Conservation (phyloP, 2,113 vertebrate genomes). For the Siphamia tubifer region DNA sequence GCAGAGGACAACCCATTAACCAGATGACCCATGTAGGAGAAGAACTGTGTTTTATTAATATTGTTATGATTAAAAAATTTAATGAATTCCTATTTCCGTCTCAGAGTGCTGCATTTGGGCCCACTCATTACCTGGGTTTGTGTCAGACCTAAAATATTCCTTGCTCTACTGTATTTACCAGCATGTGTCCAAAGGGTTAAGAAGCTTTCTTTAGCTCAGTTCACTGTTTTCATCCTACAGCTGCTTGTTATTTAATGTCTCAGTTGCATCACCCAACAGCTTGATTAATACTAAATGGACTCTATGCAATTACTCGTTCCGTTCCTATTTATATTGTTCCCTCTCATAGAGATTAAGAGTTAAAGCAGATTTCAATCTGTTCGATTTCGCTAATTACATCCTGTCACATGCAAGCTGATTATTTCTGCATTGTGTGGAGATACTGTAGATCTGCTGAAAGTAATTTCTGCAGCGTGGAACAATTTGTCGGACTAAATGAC, state of each 20-base stretch:
- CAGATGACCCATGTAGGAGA: no score
- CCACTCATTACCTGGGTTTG: no score
- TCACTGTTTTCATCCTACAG: neutral
- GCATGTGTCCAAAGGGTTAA: no score
- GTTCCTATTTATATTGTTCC: constrained; percentile 39
- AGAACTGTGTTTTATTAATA: no score
- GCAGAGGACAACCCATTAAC: no score
- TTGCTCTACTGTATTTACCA: no score
- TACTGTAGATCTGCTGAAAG: neutral
- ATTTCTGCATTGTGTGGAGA: constrained; percentile 18
- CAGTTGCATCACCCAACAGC: constrained; percentile 4
- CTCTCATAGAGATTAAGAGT: constrained; percentile 44
- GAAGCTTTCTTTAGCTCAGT: no score
- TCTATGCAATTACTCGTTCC: constrained; percentile 12
- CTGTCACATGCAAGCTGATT: constrained; percentile 45
- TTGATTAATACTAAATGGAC: constrained; percentile 48
- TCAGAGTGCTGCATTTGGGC: no score
- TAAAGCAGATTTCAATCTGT: constrained; percentile 57
- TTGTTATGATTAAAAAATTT: no score
- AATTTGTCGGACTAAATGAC: constrained; percentile 21
- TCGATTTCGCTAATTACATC: constrained; percentile 40
- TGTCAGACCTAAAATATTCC: no score
- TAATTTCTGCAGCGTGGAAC: constrained; percentile 9
- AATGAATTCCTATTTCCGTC: no score
- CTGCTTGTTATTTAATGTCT: constrained; percentile 14